Evolutionary conservation across 1,140 invertebrate species (phyloP).

Genomic region (Mesaphorura yosii): DNA sequence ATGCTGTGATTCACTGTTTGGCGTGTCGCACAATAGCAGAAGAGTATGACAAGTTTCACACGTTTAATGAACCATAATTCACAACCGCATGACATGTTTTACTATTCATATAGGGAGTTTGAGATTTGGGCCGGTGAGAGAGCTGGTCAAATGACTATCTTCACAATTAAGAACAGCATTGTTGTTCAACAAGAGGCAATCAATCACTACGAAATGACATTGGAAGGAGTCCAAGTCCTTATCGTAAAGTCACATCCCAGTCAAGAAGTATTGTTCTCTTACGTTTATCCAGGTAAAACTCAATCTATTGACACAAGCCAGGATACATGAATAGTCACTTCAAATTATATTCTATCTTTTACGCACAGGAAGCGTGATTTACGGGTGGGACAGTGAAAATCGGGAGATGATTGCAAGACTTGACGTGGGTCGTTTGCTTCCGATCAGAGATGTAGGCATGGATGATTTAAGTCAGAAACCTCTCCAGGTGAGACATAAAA

Average conservation of each 20-base stretch:
- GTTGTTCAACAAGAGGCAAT: conserved; percentile 49
- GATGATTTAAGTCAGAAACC: no score
- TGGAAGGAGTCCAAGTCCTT: conserved; percentile 50
- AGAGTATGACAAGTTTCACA: background rate
- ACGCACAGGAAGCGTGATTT: conserved; percentile 22
- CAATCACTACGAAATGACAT: conserved; percentile 43
- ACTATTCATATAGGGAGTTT: conserved; percentile 39
- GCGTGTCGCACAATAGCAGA: background rate
- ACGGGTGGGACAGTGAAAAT: conserved; percentile 27
- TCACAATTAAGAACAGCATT: conserved; percentile 46
- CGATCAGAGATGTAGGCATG: conserved; percentile 21
- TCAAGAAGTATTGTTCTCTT: conserved; percentile 53
- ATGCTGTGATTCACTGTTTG: conserved; percentile 25
- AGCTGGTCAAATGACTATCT: conserved; percentile 58
- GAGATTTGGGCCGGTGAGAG: conserved; percentile 67
- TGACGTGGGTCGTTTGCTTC: conserved; percentile 27
- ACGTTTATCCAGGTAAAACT: conserved; percentile 52
- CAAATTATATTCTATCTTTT: conserved; percentile 2
- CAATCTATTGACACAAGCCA: background rate
- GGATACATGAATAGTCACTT: background rate
- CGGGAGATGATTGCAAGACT: conserved; percentile 21
- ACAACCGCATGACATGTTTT: conserved; percentile 3
- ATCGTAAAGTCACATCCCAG: conserved; percentile 32
- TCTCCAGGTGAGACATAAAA: background rate
- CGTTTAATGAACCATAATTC: background rate